phyloP scores from a whole-genome alignment of 1,140 invertebrate genomes.

The Heliconius hewitsoni region DNA sequence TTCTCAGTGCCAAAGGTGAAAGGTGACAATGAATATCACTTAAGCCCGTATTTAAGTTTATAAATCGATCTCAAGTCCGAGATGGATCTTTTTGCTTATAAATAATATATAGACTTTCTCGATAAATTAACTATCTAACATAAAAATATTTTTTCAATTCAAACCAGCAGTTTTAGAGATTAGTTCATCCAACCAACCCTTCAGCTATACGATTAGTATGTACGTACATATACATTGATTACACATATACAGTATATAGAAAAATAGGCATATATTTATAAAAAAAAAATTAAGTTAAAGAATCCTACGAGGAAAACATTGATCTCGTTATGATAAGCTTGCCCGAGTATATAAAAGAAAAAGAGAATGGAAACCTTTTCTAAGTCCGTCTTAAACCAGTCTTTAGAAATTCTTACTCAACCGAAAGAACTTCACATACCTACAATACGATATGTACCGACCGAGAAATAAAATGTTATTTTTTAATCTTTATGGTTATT shows the following conservation, averaged over 20 bases:
- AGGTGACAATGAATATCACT: no score
- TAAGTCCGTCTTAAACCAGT: conserved; percentile 7
- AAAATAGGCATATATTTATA: background rate
- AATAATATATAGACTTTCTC: background rate
- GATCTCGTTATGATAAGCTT: conserved; percentile 32
- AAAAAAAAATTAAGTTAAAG: conserved; percentile 12
- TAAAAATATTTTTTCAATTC: no score
- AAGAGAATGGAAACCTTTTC: conserved; percentile 7
- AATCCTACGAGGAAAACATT: conserved; percentile 17
- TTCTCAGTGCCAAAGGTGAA: no score
- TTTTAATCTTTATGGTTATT: no score
- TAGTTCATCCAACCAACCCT: no score
- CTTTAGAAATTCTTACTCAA: conserved; percentile 10
- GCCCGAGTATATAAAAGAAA: conserved; percentile 25
- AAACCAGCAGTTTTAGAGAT: no score
- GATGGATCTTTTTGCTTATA: background rate
- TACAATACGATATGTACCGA: background rate
- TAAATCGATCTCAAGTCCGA: no score
- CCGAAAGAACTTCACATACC: background rate
- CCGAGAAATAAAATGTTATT: no score
- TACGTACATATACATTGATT: no score
- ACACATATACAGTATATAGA: no score
- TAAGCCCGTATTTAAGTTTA: no score
- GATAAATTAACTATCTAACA: background rate
- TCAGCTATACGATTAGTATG: no score